A percentile compares a stretch with the other conserved stretches of the same genome.
Conservation (phyloP, 2,113 vertebrate genomes). For the Neolamprologus toae region DNA sequence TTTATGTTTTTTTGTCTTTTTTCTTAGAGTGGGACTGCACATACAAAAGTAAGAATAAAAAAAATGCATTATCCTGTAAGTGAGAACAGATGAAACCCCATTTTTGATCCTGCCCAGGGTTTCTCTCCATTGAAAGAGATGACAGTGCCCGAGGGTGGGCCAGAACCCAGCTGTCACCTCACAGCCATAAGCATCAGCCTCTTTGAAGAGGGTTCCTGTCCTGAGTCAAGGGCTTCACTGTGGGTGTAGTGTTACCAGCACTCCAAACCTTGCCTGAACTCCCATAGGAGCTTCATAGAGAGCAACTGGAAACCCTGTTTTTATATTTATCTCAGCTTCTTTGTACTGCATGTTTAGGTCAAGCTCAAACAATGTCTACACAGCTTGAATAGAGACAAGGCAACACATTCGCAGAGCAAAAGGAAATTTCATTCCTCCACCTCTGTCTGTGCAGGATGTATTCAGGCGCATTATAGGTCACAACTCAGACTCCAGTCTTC, state of each 20-base stretch:
- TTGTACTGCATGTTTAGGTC: constrained; percentile 16
- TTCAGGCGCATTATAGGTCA: background rate
- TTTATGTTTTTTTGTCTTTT: background rate
- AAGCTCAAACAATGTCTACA: background rate
- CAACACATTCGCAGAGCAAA: background rate
- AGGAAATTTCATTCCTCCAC: background rate
- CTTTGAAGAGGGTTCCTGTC: constrained; percentile 66
- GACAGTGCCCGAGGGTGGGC: constrained; percentile 36
- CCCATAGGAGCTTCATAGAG: constrained; percentile 4
- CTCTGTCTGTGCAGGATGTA: background rate
- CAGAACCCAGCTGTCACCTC: constrained; percentile 50
- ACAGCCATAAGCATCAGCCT: constrained; percentile 66
- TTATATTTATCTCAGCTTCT: constrained; percentile 26
- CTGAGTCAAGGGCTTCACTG: constrained; percentile 37
- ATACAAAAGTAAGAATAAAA: constrained; percentile 7
- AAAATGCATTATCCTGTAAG: constrained; percentile 25
- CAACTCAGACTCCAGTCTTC: background rate
- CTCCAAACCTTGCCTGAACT: constrained; percentile 10
- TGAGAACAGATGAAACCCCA: constrained; percentile 40
- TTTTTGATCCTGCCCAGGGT: constrained; percentile 58
- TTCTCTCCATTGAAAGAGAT: constrained; percentile 52
- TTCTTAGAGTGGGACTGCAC: background rate
- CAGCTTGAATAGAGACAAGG: background rate
- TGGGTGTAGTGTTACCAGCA: constrained; percentile 63
- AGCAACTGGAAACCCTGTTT: constrained; percentile 17